Base-by-base conservation (phyloP, 1,140 invertebrate genomes). In the Drosophila pseudoobscura region DNA sequence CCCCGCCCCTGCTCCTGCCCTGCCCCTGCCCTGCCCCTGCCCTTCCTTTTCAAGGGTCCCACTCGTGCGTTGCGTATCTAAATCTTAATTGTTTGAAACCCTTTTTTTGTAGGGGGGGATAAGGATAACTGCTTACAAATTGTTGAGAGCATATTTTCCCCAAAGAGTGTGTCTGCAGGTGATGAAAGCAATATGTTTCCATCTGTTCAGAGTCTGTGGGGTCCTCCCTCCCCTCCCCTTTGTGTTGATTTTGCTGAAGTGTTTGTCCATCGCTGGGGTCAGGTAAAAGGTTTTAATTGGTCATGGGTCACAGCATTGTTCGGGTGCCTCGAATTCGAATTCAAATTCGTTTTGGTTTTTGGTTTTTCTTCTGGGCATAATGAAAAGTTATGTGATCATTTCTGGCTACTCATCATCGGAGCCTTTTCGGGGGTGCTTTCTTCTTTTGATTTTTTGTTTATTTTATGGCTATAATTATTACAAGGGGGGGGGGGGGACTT, bases 271-370 rank as follows among this genome's bases (percentile, higher is more conserved):
- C 20, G n/a, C 20, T 58, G 59, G 15, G 61, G 61, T 66, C 66
- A 78, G 76, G 73, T 73, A 55, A 62, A 76, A 68, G 56, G 63
- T 72, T 63, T 59, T 60, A 76, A 60, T 72, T 66, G 72, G 72
- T 65, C 58, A 74, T 69, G 69, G 49, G 41, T 26, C 43, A 56
- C 43, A 56, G 53, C 41, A 56, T 24, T 35, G 20, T 44, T 39
- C 11, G 13, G 29, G 29, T 3, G 6, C 9, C 3, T 35, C 31
- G 0, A 35, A 35, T 35, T 35, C 31, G 3, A 3, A 35, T 35
- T 35, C 31, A 2, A 3, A 49, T 59, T 39, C 17, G 6, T 13
- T 9, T 9, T 45, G 57, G 64, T 61, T 20, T 20, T 20, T 1
- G 20, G 17, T 17, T 17, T 20, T 66, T 66, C 47, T 15, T 66